phyloP scores from a whole-genome alignment of 2,888 invertebrate genomes.

The Cybosia mesomella region DNA sequence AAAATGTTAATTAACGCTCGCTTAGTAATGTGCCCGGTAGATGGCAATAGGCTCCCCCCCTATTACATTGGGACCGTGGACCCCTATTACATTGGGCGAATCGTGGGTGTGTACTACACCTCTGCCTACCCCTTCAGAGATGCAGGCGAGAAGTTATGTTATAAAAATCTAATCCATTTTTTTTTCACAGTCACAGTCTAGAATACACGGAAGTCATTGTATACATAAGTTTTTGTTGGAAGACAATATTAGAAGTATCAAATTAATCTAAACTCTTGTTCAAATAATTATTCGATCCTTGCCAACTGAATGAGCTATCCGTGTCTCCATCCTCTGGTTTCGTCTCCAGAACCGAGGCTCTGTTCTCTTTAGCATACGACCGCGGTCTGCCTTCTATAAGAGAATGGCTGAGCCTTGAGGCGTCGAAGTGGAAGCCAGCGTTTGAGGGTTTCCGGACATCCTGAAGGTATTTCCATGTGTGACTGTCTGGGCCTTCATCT shows the following conservation, averaged over 20 bases:
- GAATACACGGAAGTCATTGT: not conserved
- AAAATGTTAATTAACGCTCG: no score
- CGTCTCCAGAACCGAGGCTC: slow-evolving; percentile 60
- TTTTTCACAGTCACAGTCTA: not conserved
- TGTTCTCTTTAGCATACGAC: slow-evolving; percentile 56
- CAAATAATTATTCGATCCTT: slow-evolving; percentile 67
- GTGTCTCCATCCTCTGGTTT: slow-evolving; percentile 75
- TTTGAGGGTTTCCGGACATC: slow-evolving; percentile 82
- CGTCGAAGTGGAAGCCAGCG: slow-evolving; percentile 77
- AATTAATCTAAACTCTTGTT: slow-evolving; percentile 47
- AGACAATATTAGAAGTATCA: slow-evolving; percentile 11
- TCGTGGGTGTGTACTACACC: no score
- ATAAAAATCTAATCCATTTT: no score
- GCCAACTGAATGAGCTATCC: slow-evolving; percentile 82
- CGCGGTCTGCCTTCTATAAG: slow-evolving; percentile 59
- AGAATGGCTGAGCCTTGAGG: slow-evolving; percentile 68
- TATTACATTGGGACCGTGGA: no score
- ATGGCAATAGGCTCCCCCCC: no score
- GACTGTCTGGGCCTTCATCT: slow-evolving; percentile 69
- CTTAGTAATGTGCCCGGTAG: no score
- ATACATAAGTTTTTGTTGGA: not conserved
- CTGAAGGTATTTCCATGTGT: slow-evolving; percentile 81
- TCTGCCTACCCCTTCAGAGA: no score
- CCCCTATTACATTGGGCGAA: no score
- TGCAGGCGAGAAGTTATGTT: no score